These are phyloP conservation scores for Schizopygopsis pylzovi DNA, from an alignment of 2,797 vertebrate genomes.

Conservation along the genomic window DNA sequence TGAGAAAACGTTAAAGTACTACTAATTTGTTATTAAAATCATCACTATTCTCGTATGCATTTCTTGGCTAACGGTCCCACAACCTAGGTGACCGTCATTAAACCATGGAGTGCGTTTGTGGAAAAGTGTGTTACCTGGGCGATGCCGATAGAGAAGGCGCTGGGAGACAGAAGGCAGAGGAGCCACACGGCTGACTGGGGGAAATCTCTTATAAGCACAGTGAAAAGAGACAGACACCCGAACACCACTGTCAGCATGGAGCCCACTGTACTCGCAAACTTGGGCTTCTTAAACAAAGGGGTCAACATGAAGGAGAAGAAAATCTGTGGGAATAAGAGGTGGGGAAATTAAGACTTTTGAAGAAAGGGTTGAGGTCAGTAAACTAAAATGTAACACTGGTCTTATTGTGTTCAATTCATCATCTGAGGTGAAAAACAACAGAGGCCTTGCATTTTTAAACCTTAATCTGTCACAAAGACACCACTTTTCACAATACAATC, in stretches of 20 bases:
- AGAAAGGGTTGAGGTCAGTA: not conserved
- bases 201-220: conserved; percentile 89
- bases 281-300: conserved; percentile 94
- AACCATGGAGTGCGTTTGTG: not conserved
- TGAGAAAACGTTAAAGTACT: not conserved
- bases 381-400: not conserved
- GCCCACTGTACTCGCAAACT: conserved; percentile 92
- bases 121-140: conserved; percentile 82
- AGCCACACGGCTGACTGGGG: conserved; percentile 91
- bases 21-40: not conserved
- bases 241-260: conserved; percentile 91
- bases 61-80: not conserved
- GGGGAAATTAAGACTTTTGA: not conserved
- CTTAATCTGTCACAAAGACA: not conserved
- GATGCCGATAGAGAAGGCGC: conserved; percentile 91
- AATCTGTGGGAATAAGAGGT: conserved; percentile 75
- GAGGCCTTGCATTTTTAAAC: not conserved
- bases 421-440: not conserved
- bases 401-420: not conserved
- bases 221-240: conserved; percentile 90
- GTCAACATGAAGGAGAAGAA: conserved; percentile 97
- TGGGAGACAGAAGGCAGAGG: conserved; percentile 91
- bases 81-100: not conserved
- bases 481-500: not conserved
- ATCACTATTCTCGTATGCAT: not conserved